phyloP scores from a whole-genome alignment of 2,888 invertebrate genomes.

The Ichneumoninae sp. region DNA sequence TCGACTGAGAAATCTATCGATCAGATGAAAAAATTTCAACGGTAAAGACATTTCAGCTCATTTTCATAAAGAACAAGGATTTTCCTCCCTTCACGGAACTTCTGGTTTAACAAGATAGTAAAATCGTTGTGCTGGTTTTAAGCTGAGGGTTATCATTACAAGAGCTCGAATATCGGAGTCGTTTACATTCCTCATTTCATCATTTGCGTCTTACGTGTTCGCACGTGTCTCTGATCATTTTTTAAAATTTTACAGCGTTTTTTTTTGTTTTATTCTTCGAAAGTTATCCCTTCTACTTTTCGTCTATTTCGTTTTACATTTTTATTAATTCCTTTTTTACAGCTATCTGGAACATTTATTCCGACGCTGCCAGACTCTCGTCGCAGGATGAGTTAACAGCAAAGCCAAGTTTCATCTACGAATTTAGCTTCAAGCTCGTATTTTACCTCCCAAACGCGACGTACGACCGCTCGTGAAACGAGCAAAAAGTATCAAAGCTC shows the following conservation, averaged over 20 bases:
- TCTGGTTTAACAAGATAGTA: neutral
- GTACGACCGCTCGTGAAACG: conserved; percentile 22
- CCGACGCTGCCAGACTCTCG: neutral
- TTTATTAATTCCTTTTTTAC: neutral
- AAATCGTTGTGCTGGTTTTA: neutral
- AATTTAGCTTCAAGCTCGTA: conserved; percentile 1
- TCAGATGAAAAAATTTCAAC: no score
- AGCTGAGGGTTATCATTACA: neutral
- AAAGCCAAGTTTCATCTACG: conserved; percentile 7
- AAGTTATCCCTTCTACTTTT: neutral
- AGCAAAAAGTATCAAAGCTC: conserved; percentile 1
- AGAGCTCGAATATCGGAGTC: neutral
- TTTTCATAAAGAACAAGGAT: neutral
- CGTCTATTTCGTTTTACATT: neutral
- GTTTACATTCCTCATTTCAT: conserved; percentile 35
- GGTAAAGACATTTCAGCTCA: neutral
- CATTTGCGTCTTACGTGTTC: neutral
- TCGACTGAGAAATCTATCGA: no score
- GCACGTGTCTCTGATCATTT: neutral
- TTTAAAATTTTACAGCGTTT: neutral
- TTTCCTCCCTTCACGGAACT: neutral
- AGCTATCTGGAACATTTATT: neutral
- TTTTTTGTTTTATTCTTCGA: neutral
- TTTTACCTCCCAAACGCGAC: neutral
- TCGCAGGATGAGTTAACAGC: neutral